A percentile compares a stretch with the other conserved stretches of the same genome.
Conservation (phyloP, 2,797 vertebrate genomes). For the Cuniculus paca region DNA sequence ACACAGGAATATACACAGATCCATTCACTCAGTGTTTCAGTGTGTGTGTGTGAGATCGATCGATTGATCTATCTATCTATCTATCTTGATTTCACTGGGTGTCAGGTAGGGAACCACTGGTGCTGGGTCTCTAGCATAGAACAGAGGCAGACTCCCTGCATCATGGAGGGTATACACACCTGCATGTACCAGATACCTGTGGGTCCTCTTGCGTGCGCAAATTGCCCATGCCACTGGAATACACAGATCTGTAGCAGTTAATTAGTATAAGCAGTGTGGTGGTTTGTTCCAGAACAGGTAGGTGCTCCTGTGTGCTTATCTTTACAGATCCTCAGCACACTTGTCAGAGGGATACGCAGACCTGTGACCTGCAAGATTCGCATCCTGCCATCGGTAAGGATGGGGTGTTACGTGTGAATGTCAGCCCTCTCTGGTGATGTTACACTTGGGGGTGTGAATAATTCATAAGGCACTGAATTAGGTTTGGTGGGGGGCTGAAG, state of each 20-base stretch:
- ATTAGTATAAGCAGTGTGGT: neutral
- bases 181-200: neutral
- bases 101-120: neutral
- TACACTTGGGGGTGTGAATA: neutral
- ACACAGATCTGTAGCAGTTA: neutral
- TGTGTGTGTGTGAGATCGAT: too few species aligned
- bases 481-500: conserved; percentile 3
- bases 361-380: conserved; percentile 98
- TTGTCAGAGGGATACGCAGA: conserved; percentile 93
- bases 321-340: conserved; percentile 93
- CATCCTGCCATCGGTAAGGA: conserved; percentile 94
- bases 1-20: neutral
- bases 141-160: neutral
- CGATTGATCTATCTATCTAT: too few species aligned
- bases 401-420: neutral
- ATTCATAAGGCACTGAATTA: conserved; percentile 14
- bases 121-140: neutral
- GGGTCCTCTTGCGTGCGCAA: neutral
- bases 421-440: conserved; percentile 52
- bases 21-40: neutral
- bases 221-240: neutral
- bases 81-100: neutral
- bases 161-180: neutral
- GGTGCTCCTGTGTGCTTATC: conserved; percentile 20
- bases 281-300: conserved; percentile 23